Evolutionary conservation across 2,888 invertebrate genomes (phyloP), one percentile per base, ranked within the genome.

Genomic region (Ectemnius lituratus): DNA sequence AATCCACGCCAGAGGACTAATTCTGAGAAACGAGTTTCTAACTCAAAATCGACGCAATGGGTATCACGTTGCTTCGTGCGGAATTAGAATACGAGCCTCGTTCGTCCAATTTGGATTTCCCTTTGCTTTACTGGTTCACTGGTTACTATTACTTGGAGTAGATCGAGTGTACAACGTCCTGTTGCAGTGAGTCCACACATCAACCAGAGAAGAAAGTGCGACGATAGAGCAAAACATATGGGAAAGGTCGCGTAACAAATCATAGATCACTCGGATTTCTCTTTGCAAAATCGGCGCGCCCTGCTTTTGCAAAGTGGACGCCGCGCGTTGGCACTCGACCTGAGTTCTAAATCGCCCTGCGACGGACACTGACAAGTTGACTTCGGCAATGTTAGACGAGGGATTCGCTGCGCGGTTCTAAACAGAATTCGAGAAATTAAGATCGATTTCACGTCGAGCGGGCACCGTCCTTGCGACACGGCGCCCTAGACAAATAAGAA

Each of bases 391-490:
- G 16, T 11, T n/a, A 18, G 52, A 23, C 61, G 46, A 13, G 46
- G 46, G 64, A 58, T 75, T 67, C 58, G 63, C 8, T 1, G 11
- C 8, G 67, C 62, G 63, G n/a, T 23, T 61, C 37, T 11, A 47
- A 63, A 49, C 69, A 61, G 62, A 62, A 63, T 67, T 18, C 37
- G 49, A 47, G 71, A 69, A 77, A 74, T 77, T 79, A 71, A 72
- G 69, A 79, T 79, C 70, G 76, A 77, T 79, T 72, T 77, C 68
- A 65, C 70, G 70, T 71, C 62, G 65, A 75, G 70, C 69, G 70
- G 70, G 80, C 65, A 57, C 75, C 71, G 62, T 63, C 60, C 65
- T 70, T 20, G 69, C 52, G 52, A 16, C 52, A 16, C 14, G 52
- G 16, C 37, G 37, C 37, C 37, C 37, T 18, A 58, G 66, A 67